Conservation (phyloP, 1,140 invertebrate genomes). For the Drosophila biarmipes region DNA sequence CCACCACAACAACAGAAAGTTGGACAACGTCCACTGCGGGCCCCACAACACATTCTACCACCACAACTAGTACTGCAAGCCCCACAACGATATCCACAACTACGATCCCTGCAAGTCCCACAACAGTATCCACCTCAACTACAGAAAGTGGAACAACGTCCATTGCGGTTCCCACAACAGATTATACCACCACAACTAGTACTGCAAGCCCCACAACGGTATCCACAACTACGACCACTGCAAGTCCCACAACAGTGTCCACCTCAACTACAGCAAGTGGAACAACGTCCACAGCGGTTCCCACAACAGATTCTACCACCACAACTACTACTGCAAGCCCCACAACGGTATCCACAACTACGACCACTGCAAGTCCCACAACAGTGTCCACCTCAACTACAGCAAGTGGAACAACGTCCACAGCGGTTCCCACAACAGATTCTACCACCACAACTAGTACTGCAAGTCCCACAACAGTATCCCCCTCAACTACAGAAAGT, state of each 20-base stretch:
- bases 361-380: background rate
- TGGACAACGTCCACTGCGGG: no score
- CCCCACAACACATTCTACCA: background rate
- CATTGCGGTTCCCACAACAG: no score
- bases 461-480: background rate
- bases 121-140: no score
- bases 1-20: background rate
- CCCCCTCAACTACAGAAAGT: background rate
- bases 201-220: background rate
- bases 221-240: background rate
- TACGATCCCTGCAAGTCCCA: background rate
- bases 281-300: background rate
- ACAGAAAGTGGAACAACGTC: no score
- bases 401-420: no score
- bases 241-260: background rate
- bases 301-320: background rate
- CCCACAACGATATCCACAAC: background rate
- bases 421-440: background rate
- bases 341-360: background rate
- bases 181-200: background rate
- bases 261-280: background rate
- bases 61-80: background rate
- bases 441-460: no score
- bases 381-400: no score
- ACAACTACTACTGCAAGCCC: background rate